Evolutionary conservation across 2,888 invertebrate species (phyloP), one percentile per base, ranked within the genome.

Genomic region (Pseudeuparius sepicola): DNA sequence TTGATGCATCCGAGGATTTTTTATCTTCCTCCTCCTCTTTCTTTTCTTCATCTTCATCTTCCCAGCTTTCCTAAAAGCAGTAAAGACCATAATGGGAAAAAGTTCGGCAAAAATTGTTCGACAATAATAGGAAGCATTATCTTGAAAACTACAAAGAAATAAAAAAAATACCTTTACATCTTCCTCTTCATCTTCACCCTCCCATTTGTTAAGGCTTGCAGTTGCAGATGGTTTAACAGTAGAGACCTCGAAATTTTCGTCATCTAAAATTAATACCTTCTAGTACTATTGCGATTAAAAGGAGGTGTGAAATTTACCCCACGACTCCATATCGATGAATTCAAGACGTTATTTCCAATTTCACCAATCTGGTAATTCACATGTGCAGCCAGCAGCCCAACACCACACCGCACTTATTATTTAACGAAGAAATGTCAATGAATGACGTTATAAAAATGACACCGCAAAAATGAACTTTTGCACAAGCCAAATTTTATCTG

Each of bases 101-200:
- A n/a, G n/a, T n/a, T n/a, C n/a, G n/a, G n/a, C n/a, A n/a, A n/a
- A n/a, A n/a, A n/a, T n/a, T n/a, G n/a, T n/a, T n/a, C n/a, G n/a
- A n/a, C n/a, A n/a, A n/a, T n/a, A n/a, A n/a, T n/a, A n/a, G n/a
- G n/a, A n/a, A n/a, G n/a, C n/a, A n/a, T 14, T 34, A 13, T 10
- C 4, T 15, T 32, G 14, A 24, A 20, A 16, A 24, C 25, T 6
- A 20, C 20, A 20, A 6, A 20, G n/a, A 7, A 7, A 20, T 20
- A 7, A 6, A 20, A 7, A 20, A 54, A 54, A 44, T 61, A 86
- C 86, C 77, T 86, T 85, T 51, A 87, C 83, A 49, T 77, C 78
- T 34, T 87, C 86, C 37, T 87, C 87, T 56, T 84, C 86, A 61
- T 87, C 87, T 57, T 87, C 87, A 52, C 86, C 87, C 61, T 82